Percentiles rank a stretch among this genome's conserved stretches.
These are phyloP conservation scores for Danio rerio DNA, from an alignment of 2,113 vertebrate species.

Conservation along the genomic window GRCz12tu NC_133187.1:14407501-14408000, in stretches of 20 bases:
- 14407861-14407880: neutral
- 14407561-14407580: too few species aligned
- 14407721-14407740: too few species aligned
- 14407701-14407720: too few species aligned
- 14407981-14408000: constrained; percentile 82
- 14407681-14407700: too few species aligned
- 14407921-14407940: constrained; percentile 82
- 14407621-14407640: neutral
- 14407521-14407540: too few species aligned
- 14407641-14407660: neutral
- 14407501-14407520: too few species aligned
- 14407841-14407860: too few species aligned
- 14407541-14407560: too few species aligned
- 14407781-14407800: too few species aligned
- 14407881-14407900: neutral
- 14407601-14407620: neutral
- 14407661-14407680: too few species aligned
- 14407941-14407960: constrained; percentile 98
- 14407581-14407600: neutral
- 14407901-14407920: neutral
- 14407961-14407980: constrained; percentile 91
- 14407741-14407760: too few species aligned
- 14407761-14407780: too few species aligned
- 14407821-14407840: neutral
- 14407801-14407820: neutral